Evolutionary conservation across 2,797 vertebrate species (phyloP).

Genomic region (Microctenopoma stevenorrisi): DNA sequence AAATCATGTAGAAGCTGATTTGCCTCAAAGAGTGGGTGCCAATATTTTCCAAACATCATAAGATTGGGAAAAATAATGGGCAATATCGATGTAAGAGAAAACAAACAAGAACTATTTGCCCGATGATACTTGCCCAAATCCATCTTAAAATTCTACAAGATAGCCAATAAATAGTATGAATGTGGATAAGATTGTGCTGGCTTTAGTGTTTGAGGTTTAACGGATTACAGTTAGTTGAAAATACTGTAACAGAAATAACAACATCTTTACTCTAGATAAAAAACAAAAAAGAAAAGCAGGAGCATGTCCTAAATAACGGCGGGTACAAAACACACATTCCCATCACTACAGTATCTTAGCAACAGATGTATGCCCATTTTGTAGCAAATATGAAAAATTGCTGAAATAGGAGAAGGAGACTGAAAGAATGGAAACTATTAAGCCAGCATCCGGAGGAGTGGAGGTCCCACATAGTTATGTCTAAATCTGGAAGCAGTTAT

Average conservation of each 20-base stretch:
- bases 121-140: not conserved
- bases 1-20: slow-evolving; percentile 2
- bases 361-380: slow-evolving; percentile 73
- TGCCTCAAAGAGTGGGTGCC: not conserved
- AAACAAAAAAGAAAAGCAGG: slow-evolving; percentile 23
- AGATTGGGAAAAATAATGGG: too few species aligned
- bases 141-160: not conserved
- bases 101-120: slow-evolving; percentile 1
- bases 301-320: slow-evolving; percentile 41
- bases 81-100: not conserved
- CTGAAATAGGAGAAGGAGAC: slow-evolving; percentile 34
- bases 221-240: not conserved
- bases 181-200: not conserved
- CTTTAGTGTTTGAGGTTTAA: not conserved
- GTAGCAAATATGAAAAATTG: slow-evolving; percentile 53
- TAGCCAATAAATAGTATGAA: not conserved
- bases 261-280: slow-evolving; percentile 17
- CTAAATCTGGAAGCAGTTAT: slow-evolving; percentile 21
- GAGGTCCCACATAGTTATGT: slow-evolving; percentile 28
- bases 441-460: slow-evolving; percentile 18
- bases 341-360: slow-evolving; percentile 76
- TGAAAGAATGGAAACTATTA: slow-evolving; percentile 45
- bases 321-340: slow-evolving; percentile 57
- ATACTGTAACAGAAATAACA: slow-evolving; percentile 14
- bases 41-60: not conserved